These are phyloP conservation scores for Hippocampus comes DNA, from an alignment of 2,113 vertebrate species.

Conservation along the genomic window DNA sequence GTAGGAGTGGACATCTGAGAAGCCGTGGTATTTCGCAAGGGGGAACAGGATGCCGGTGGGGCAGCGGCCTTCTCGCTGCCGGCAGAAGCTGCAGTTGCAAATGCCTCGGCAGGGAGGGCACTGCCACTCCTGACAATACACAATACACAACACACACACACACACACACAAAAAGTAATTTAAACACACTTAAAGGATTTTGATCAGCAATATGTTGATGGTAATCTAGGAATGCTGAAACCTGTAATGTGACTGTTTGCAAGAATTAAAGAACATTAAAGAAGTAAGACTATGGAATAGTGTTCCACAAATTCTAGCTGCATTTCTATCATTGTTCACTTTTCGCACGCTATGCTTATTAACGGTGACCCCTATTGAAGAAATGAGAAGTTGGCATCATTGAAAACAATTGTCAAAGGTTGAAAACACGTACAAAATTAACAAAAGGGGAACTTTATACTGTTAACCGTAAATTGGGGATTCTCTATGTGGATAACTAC, in stretches of 20 bases:
- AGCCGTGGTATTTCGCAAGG: slow-evolving; percentile 73
- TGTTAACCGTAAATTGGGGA: too few relatives aligned
- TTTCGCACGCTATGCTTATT: not conserved
- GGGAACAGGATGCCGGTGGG: slow-evolving; percentile 76
- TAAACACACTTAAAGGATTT: not conserved
- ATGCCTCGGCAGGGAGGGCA: slow-evolving; percentile 76
- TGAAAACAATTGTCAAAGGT: too few relatives aligned
- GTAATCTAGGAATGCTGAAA: not conserved
- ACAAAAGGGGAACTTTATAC: too few relatives aligned
- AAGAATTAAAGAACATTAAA: too few relatives aligned
- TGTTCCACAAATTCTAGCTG: not conserved
- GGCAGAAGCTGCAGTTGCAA: slow-evolving; percentile 80
- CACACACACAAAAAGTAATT: not conserved
- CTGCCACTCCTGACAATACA: slow-evolving; percentile 60
- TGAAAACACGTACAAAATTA: too few relatives aligned
- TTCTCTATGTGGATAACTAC: too few relatives aligned
- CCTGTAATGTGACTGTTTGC: not conserved
- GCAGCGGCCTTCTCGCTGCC: slow-evolving; percentile 70
- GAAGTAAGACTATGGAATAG: too few relatives aligned
- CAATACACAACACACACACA: not conserved
- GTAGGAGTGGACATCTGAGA: slow-evolving; percentile 76
- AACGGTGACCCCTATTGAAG: too few relatives aligned
- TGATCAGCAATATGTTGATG: not conserved
- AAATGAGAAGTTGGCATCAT: too few relatives aligned
- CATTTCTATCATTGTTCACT: not conserved